These are phyloP conservation scores for Apistogramma diplotaenia DNA, from an alignment of 2,113 vertebrate species.

Conservation along the genomic window DNA sequence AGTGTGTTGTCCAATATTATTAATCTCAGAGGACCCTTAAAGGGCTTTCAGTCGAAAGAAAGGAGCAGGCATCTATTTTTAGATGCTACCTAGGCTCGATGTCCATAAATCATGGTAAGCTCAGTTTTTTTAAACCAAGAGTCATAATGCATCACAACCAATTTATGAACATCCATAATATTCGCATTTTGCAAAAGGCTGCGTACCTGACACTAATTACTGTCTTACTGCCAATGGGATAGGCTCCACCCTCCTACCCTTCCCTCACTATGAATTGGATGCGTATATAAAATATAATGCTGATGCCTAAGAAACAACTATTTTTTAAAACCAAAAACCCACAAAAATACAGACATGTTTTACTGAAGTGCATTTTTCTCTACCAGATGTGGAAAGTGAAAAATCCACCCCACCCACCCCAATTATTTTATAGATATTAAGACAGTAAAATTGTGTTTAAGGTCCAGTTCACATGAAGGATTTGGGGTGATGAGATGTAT, in stretches of 20 bases:
- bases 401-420: neutral
- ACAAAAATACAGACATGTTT: no score
- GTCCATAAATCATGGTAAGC: neutral
- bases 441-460: slow-evolving; percentile 7
- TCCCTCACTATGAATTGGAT: no score
- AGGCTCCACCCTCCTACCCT: no score
- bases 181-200: no score
- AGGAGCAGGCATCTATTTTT: neutral
- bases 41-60: slow-evolving; percentile 51
- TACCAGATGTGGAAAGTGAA: slow-evolving; percentile 5
- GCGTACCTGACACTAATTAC: no score
- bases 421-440: neutral
- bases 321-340: neutral
- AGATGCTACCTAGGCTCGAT: neutral
- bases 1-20: slow-evolving; percentile 33
- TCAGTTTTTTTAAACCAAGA: neutral
- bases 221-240: no score
- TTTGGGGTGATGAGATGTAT: slow-evolving; percentile 36
- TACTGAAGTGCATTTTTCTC: neutral
- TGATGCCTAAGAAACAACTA: neutral
- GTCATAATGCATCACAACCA: neutral
- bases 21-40: slow-evolving; percentile 40
- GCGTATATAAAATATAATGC: no score
- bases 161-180: neutral
- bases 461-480: slow-evolving; percentile 7